phyloP scores from a whole-genome alignment of 2,113 vertebrate species.

The Lycaon pictus region DNA sequence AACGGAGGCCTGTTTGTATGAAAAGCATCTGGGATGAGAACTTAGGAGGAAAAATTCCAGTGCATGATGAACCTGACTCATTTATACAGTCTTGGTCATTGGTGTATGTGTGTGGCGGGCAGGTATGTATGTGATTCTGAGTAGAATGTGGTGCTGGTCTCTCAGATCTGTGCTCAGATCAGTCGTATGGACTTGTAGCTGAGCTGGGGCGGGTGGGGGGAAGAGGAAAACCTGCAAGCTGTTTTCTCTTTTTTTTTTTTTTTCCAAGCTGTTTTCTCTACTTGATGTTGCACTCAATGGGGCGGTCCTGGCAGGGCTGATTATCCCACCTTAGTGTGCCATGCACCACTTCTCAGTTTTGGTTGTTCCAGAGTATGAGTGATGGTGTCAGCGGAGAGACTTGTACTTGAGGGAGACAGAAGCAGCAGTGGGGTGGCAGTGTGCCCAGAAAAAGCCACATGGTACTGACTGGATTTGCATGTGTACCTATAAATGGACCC shows the following conservation, averaged over 20 bases:
- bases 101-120: neutral
- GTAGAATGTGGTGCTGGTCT: neutral
- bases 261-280: neutral
- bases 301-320: neutral
- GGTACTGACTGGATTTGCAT: neutral
- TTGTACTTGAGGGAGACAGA: neutral
- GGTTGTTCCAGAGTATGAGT: neutral
- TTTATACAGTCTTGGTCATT: neutral
- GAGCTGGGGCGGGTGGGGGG: neutral
- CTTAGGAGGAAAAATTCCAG: neutral
- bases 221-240: neutral
- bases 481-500: neutral
- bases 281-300: neutral
- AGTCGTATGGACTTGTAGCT: neutral
- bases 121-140: neutral
- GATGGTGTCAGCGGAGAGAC: neutral
- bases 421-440: neutral
- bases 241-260: neutral
- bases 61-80: neutral
- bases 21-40: neutral
- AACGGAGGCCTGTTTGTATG: neutral
- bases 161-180: neutral
- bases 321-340: neutral
- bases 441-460: neutral
- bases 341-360: neutral